A percentile compares a stretch with the other conserved stretches of the same genome.
phyloP scores from a whole-genome alignment of 2,797 vertebrate species.

The Pitangus sulphuratus region DNA sequence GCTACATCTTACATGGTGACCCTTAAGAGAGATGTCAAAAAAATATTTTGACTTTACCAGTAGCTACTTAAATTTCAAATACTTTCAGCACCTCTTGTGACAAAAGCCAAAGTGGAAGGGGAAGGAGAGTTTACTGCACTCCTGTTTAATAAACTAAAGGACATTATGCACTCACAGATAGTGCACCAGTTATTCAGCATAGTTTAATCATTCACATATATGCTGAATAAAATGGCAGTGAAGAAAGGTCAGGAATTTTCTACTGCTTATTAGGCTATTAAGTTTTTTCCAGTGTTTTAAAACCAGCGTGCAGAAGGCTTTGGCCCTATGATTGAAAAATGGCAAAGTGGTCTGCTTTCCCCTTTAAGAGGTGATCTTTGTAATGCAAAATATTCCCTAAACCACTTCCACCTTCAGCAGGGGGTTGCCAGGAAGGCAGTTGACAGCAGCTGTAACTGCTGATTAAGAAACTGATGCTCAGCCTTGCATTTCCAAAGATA shows the following conservation, averaged over 20 bases:
- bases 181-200: neutral
- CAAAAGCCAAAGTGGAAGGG: neutral
- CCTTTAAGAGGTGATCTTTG: slow-evolving; percentile 64
- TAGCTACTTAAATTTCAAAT: neutral
- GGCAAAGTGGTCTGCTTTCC: neutral
- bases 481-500: slow-evolving; percentile 8
- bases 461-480: slow-evolving; percentile 74
- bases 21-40: neutral
- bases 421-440: slow-evolving; percentile 73
- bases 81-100: neutral
- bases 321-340: neutral
- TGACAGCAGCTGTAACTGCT: slow-evolving; percentile 77
- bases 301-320: neutral
- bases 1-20: neutral
- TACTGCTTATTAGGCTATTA: neutral
- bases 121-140: neutral
- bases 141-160: neutral
- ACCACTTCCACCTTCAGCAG: slow-evolving; percentile 72
- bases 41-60: neutral
- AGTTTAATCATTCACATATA: neutral
- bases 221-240: neutral
- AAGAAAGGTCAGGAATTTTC: neutral
- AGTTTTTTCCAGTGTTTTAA: neutral
- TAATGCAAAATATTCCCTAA: slow-evolving; percentile 68
- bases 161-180: neutral